These are phyloP conservation scores for Sinocyclocheilus grahami DNA, from an alignment of 2,113 vertebrate genomes.

Conservation along the genomic window DNA sequence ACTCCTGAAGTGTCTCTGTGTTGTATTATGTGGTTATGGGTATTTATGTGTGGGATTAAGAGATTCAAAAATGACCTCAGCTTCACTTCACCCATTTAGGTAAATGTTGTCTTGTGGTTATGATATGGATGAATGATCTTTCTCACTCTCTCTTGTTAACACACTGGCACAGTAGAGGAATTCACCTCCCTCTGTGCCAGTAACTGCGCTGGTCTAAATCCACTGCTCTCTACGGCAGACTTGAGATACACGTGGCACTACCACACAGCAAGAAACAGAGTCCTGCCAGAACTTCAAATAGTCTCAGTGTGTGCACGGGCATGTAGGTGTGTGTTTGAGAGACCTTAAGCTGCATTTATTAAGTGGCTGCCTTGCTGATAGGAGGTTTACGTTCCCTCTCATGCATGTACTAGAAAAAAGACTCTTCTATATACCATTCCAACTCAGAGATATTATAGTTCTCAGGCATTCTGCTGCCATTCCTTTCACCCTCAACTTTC, in stretches of 20 bases:
- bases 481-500: slow-evolving; percentile 6
- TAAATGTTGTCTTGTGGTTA: slow-evolving; percentile 31
- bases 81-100: slow-evolving; percentile 13
- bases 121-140: slow-evolving; percentile 29
- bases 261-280: slow-evolving; percentile 34
- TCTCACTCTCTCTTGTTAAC: slow-evolving; percentile 32
- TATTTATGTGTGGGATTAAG: neutral
- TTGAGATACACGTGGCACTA: slow-evolving; percentile 53
- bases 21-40: neutral
- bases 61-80: too few species aligned
- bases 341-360: neutral
- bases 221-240: slow-evolving; percentile 18
- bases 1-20: neutral
- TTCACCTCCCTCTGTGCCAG: slow-evolving; percentile 36
- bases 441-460: neutral
- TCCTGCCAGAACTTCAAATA: slow-evolving; percentile 48
- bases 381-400: neutral
- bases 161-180: slow-evolving; percentile 15
- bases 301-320: slow-evolving; percentile 14
- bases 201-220: slow-evolving; percentile 16
- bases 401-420: neutral
- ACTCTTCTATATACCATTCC: neutral
- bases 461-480: neutral
- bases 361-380: neutral
- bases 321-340: slow-evolving; percentile 16